These are phyloP conservation scores for Papilio protenor DNA, from an alignment of 2,888 invertebrate genomes.

Conservation along the genomic window DNA sequence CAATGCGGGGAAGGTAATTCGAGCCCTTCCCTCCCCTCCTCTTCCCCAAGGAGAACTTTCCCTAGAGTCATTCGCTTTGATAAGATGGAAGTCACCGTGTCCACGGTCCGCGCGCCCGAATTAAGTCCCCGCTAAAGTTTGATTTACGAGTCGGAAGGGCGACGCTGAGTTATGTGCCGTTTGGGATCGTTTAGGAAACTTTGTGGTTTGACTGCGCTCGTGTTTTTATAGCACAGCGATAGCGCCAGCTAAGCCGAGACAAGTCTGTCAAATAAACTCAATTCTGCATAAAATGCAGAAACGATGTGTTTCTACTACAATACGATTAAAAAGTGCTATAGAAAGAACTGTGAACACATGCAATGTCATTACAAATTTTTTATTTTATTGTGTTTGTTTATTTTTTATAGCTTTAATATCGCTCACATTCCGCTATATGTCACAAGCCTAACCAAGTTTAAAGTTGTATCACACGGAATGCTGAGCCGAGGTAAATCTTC, in stretches of 20 bases:
- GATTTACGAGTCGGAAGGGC: constrained; percentile 54
- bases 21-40: background rate
- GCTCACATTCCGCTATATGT: constrained; percentile 42
- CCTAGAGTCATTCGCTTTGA: constrained; percentile 41
- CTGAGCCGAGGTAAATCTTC: constrained; percentile 3
- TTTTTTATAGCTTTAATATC: background rate
- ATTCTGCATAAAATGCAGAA: background rate
- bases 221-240: constrained; percentile 53
- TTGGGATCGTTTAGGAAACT: constrained; percentile 55
- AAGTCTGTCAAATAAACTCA: background rate
- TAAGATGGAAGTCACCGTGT: constrained; percentile 46
- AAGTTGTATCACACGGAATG: constrained; percentile 14
- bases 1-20: background rate
- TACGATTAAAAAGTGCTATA: background rate
- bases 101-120: constrained; percentile 47
- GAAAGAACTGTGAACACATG: background rate
- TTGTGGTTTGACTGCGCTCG: constrained; percentile 55
- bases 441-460: background rate
- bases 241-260: background rate
- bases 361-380: background rate
- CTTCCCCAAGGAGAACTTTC: constrained; percentile 28
- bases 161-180: constrained; percentile 45
- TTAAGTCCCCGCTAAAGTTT: constrained; percentile 52
- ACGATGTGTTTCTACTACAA: background rate
- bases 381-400: background rate